phyloP scores from a whole-genome alignment of 1,140 invertebrate species.

The Stegodyphus dumicola region DNA sequence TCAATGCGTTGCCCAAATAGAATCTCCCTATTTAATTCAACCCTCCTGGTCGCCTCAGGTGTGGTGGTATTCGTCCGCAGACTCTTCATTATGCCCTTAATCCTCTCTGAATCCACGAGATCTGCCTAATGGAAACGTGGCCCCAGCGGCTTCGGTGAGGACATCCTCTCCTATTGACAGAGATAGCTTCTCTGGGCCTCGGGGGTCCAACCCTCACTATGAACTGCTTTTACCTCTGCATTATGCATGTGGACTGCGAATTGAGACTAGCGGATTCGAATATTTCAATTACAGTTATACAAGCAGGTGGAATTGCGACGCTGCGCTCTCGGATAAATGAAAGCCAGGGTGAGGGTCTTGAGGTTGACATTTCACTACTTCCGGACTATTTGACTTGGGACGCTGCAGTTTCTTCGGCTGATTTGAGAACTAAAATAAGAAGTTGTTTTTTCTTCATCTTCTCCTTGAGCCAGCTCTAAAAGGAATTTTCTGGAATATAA shows the following conservation, averaged over 20 bases:
- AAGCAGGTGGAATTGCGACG: no score
- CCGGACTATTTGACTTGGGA: no score
- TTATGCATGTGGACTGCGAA: constrained; percentile 25
- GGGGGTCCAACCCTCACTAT: neutral
- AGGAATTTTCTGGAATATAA: no score
- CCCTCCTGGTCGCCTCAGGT: constrained; percentile 30
- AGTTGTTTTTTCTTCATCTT: no score
- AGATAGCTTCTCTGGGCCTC: neutral
- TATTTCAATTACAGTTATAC: constrained; percentile 40
- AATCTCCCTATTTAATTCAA: constrained; percentile 26
- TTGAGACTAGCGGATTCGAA: neutral
- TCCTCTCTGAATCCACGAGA: constrained; percentile 15
- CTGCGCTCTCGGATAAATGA: no score
- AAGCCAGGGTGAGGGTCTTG: no score
- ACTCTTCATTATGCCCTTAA: constrained; percentile 44
- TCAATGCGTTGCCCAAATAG: neutral
- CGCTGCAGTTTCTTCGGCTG: no score
- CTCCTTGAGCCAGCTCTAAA: no score
- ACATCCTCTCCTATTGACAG: constrained; percentile 3
- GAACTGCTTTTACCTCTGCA: constrained; percentile 16
- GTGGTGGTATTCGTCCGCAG: constrained; percentile 19
- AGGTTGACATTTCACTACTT: no score
- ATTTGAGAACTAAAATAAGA: no score
- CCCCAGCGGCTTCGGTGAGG: neutral
- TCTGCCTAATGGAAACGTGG: constrained; percentile 20